Conservation (phyloP, 2,888 invertebrate species). For the Allacma fusca region DNA sequence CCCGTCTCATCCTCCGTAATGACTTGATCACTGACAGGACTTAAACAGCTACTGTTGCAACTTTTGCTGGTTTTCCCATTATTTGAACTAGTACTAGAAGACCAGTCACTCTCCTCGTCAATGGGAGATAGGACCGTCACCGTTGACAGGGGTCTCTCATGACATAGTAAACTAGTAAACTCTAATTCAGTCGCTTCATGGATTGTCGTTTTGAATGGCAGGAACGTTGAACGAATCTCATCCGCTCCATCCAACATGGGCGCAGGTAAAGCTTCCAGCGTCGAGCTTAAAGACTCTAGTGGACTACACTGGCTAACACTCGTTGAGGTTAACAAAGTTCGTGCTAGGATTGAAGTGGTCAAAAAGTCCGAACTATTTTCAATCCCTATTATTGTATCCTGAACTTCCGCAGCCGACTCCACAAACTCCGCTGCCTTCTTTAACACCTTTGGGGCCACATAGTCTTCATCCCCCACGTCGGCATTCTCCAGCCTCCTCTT, state of each 20-base stretch:
- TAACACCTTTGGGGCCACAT: constrained; percentile 53
- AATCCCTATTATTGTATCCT: constrained; percentile 39
- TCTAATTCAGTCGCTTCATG: constrained; percentile 52
- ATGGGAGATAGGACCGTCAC: constrained; percentile 59
- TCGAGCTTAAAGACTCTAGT: constrained; percentile 56
- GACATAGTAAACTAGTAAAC: constrained; percentile 52
- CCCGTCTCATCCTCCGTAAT: constrained; percentile 61
- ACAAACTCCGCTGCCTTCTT: constrained; percentile 36
- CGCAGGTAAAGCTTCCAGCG: constrained; percentile 57
- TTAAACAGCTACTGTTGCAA: constrained; percentile 18
- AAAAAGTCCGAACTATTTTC: constrained; percentile 59
- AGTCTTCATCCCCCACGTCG: constrained; percentile 50
- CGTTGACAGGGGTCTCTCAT: constrained; percentile 48
- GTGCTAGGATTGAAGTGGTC: constrained; percentile 60
- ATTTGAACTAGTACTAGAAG: background rate
- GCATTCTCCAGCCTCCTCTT: constrained; percentile 56
- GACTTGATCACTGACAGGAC: constrained; percentile 48
- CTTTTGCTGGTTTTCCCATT: constrained; percentile 11
- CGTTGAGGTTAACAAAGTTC: constrained; percentile 57
- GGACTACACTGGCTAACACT: constrained; percentile 45
- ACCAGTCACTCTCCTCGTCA: constrained; percentile 52
- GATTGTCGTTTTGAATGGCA: constrained; percentile 48
- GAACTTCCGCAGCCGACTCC: constrained; percentile 30
- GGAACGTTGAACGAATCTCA: constrained; percentile 48
- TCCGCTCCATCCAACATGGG: constrained; percentile 48